A percentile compares a stretch with the other conserved stretches of the same genome.
These are phyloP conservation scores for Nycticryphes semicollaris DNA, from an alignment of 2,113 vertebrate genomes.

Conservation along the genomic window DNA sequence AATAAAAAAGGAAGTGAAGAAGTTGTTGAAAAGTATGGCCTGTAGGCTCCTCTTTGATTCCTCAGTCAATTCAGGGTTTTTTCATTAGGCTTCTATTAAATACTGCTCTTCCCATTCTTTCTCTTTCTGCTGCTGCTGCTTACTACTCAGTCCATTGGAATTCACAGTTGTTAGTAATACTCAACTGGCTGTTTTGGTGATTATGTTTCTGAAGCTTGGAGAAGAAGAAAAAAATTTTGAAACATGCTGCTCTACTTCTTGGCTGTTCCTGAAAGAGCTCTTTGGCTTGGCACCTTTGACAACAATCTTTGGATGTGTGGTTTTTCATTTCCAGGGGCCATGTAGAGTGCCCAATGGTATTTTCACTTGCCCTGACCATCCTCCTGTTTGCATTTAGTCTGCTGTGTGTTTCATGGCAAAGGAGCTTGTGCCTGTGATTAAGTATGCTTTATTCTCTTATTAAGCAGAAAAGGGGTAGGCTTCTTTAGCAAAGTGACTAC, in stretches of 20 bases:
- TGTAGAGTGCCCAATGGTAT: background rate
- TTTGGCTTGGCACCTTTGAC: background rate
- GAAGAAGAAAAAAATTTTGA: background rate
- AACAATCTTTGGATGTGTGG: background rate
- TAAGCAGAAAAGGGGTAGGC: background rate
- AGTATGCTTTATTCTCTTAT: background rate
- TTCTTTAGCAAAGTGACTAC: background rate
- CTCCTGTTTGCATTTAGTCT: background rate
- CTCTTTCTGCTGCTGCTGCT: background rate
- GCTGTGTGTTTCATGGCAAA: background rate
- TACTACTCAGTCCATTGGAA: background rate
- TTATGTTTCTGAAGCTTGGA: background rate
- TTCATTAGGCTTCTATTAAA: background rate
- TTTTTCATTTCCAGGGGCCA: background rate
- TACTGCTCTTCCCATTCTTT: background rate
- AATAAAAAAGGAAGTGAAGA: background rate
- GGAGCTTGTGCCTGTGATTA: background rate
- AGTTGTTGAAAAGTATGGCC: background rate
- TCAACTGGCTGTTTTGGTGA: background rate
- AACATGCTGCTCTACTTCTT: background rate
- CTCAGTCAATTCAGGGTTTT: background rate
- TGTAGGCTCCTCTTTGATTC: background rate
- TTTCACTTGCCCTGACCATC: background rate
- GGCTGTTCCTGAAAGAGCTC: background rate
- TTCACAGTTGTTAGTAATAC: background rate